Evolutionary conservation across 2,888 invertebrate species (phyloP), one percentile per base, ranked within the genome.

Genomic region (Synergus laeviventris): DNA sequence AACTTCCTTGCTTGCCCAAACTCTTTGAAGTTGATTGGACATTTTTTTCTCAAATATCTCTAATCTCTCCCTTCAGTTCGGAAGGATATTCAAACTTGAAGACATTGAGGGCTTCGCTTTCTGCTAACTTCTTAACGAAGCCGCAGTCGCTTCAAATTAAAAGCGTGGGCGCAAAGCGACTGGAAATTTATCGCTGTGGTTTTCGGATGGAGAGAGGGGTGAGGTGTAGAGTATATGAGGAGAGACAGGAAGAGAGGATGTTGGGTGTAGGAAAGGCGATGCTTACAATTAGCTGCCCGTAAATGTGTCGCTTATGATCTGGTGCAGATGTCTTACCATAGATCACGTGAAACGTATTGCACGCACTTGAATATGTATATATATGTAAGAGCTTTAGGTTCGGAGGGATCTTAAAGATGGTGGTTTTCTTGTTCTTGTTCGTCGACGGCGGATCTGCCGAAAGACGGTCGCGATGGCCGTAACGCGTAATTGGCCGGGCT

Each of bases 251-350:
- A 31, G 73, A 39, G 36, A n/a, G 36, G 16, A 70, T 11, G 81
- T 83, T 85, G 83, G 84, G 82, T 83, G 82, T 73, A 80, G 74
- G 74, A 61, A 70, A 75, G 78, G 76, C 75, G 75, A 74, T 75
- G 74, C 76, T 78, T 64, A 86, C 89, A 90, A 89, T 90, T 89
- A 90, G 89, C 87, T 85, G 87, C 85, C 87, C 86, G 87, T 90
- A 89, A 90, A 89, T 88, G 86, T 86, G 89, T 89, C 89, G 86
- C 86, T 86, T 88, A 88, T 87, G 89, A 88, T 88, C 85, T 84
- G 84, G 82, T 84, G 85, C 89, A 89, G 89, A 89, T 89, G 89
- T 86, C 85, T 80, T 84, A 82, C 86, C 89, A 86, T 90, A 90
- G 88, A 90, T 90, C 90, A 90, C 84, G 81, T 74, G 79, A 77